Conservation (phyloP, 2,797 vertebrate genomes). For the Pseudopleuronectes americanus region DNA sequence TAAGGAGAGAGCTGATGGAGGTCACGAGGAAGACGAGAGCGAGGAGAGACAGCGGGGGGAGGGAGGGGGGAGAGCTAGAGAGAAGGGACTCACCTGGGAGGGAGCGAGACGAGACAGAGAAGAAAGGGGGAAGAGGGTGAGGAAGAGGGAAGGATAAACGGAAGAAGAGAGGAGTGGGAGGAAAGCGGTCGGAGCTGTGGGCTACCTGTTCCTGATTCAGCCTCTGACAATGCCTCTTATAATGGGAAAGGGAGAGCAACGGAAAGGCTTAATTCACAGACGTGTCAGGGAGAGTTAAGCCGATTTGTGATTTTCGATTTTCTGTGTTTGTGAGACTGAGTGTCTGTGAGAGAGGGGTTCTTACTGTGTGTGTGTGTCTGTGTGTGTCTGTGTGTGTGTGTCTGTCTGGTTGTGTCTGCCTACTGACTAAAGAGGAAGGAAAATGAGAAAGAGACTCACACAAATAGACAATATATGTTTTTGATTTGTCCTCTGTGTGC, state of each 20-base stretch:
- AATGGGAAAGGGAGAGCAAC: slow-evolving; percentile 78
- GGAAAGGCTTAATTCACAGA: slow-evolving; percentile 83
- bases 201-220: slow-evolving; percentile 78
- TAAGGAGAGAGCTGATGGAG: slow-evolving; percentile 62
- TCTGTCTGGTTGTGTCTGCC: slow-evolving; percentile 39
- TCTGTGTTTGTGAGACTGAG: slow-evolving; percentile 77
- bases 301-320: slow-evolving; percentile 84
- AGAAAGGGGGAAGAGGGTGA: slow-evolving; percentile 9
- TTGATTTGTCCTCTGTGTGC: slow-evolving; percentile 58
- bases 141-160: slow-evolving; percentile 10
- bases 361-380: slow-evolving; percentile 38
- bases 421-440: slow-evolving; percentile 33
- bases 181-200: slow-evolving; percentile 66
- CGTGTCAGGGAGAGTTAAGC: slow-evolving; percentile 82
- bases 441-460: slow-evolving; percentile 67
- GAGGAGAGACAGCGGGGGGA: slow-evolving; percentile 18
- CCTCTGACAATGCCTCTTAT: slow-evolving; percentile 77
- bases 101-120: slow-evolving; percentile 9
- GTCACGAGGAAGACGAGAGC: slow-evolving; percentile 46
- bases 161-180: slow-evolving; percentile 25
- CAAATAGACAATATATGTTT: slow-evolving; percentile 66
- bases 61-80: not conserved
- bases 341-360: slow-evolving; percentile 67
- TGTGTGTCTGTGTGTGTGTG: slow-evolving; percentile 32
- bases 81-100: slow-evolving; percentile 56